Base-by-base conservation (phyloP, 2,797 vertebrate species). In the Gymnothorax reevesii region DNA sequence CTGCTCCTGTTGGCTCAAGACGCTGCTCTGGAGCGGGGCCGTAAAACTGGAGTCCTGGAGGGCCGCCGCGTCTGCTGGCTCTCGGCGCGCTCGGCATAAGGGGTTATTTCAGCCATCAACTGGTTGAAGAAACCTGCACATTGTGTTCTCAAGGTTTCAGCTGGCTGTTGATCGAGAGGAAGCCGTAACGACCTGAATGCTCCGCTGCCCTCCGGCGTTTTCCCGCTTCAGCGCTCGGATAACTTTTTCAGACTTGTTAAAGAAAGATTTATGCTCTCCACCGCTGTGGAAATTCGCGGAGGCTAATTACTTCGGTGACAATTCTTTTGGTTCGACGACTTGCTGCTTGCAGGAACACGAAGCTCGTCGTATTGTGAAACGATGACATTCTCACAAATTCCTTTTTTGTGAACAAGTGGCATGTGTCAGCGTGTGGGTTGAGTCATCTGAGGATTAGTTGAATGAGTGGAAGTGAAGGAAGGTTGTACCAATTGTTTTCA, bases 381-480 rank as follows among this genome's bases (percentile, higher is more conserved):
- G 75, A 54, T 79, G 5, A 3, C 4, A 54, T 79, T 79, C 75
- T 79, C 52, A 22, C 49, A 22, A 22, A 79, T 79, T 79, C 20
- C 7, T 79, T 79, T 79, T 79, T 10, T 54, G 6, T 20, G 20
- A 17, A 55, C 75, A 54, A 52, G 20, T 27, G 27, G 12, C 13
- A 17, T 49, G 49, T 20, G 75, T 54, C 75, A 79, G 49, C 49
- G 20, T n/a, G 49, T 22, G 75, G 6, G 49, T 54, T 54, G 42
- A 79, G 52, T n/a, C 75, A 79, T 75, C 7, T 13, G 13, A 75
- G 73, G 73, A 75, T 49, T 75, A 42, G 49, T 15, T 79, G 75
- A 77, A 77, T 77, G 27, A 79, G 75, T 79, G 75, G 75, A 79
- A 79, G 33, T 79, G 75, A 79, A 49, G 75, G 49, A 20, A 54